Base-by-base conservation (phyloP, 2,113 vertebrate genomes). In the Papio anubis region DNA sequence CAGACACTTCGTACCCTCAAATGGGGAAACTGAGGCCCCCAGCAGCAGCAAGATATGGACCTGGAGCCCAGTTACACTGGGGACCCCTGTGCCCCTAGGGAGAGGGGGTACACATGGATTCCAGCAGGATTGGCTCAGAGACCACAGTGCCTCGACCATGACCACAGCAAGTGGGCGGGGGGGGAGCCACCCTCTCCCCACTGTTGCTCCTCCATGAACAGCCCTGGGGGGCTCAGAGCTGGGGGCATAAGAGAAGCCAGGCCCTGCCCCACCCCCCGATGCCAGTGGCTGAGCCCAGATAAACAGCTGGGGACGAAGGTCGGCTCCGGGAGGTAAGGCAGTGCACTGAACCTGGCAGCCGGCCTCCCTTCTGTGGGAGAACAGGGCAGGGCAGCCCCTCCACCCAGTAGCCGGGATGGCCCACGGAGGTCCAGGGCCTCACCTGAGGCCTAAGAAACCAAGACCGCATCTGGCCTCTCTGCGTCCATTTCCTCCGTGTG, bases 61-160 rank as follows among this genome's bases (percentile, higher is more conserved):
- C 1, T 16, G 50, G n/a, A 2, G 0, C 8, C 18, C 9, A 6
- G 0, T n/a, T 9, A 50, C 2, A 12, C 6, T 27, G 0, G 1
- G n/a, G 12, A 59, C 27, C 30, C 72, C 66, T 40, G 40, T 40
- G 32, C 43, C 17, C 43, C 45, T 79, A 14, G 16, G 5, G 17
- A 25, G 23, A 3, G 3, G 38, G 35, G 11, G 20, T 1, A 23
- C 6, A 2, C 6, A 45, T 85, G 4, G 30, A 57, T 66, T 30
- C 78, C 1, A 35, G 61, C 14, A 50, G 61, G 88, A 85, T 40
- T 45, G 16, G 50, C 82, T 55, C 93, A n/a, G 92, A 92, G 92
- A 57, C 92, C 55, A 0, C 68, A 50, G 76, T 12, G 32, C 8
- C 25, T 87, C 25, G 30, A n/a, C 52, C 55, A 32, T 61, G 73